Percentiles rank a stretch among this genome's conserved stretches.
phyloP scores from a whole-genome alignment of 1,140 invertebrate genomes.

The Zaprionus gabonicus region DNA sequence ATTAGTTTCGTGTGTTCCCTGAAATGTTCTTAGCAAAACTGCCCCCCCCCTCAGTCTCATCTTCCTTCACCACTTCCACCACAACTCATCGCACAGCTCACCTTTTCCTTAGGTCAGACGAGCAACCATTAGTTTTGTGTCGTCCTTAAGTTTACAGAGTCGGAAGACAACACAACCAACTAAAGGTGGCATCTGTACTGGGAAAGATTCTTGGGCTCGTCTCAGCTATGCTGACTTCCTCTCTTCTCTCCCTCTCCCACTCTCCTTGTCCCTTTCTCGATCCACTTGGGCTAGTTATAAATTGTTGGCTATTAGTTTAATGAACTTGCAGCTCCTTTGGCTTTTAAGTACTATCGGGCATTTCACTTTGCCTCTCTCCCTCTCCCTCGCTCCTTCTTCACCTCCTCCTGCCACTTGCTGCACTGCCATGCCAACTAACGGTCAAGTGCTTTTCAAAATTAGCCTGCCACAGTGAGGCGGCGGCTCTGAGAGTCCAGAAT shows the following conservation, averaged over 20 bases:
- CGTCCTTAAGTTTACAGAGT: constrained; percentile 38
- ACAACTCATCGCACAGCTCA: constrained; percentile 4
- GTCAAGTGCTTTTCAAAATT: constrained; percentile 45
- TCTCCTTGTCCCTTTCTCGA: neutral
- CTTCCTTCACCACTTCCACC: too few relatives aligned
- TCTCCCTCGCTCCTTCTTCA: neutral
- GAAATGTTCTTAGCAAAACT: constrained; percentile 17
- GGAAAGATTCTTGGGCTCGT: neutral
- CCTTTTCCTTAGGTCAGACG: constrained; percentile 46
- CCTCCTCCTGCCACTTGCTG: neutral
- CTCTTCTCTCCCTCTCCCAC: too few relatives aligned
- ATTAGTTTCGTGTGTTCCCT: constrained; percentile 61
- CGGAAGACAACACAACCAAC: neutral
- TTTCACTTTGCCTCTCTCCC: constrained; percentile 24
- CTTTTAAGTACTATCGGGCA: constrained; percentile 46
- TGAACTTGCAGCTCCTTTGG: constrained; percentile 71
- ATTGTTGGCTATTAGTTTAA: constrained; percentile 82
- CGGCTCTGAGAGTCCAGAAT: neutral
- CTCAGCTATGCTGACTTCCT: neutral
- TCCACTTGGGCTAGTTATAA: constrained; percentile 63
- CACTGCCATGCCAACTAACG: constrained; percentile 30
- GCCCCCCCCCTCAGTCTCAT: neutral
- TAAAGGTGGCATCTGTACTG: constrained; percentile 1
- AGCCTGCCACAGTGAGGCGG: neutral
- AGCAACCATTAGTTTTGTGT: constrained; percentile 70